Evolutionary conservation across 2,888 invertebrate genomes (phyloP), one percentile per base, ranked within the genome.

Genomic region (Amphipyra tragopoginis): DNA sequence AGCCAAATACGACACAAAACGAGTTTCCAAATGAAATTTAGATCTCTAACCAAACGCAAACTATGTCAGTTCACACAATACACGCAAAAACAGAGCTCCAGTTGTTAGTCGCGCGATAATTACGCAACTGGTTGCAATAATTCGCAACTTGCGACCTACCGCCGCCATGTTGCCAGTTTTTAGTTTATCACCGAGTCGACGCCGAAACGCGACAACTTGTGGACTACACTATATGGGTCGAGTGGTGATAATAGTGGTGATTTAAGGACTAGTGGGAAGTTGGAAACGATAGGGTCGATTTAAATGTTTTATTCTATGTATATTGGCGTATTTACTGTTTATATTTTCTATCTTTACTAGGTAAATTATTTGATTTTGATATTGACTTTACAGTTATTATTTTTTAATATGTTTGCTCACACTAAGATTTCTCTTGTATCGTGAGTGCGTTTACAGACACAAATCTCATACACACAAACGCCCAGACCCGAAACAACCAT

Each of bases 151-250:
- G 34, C 36, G 29, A 8, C 11, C 26, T 3, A 7, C n/a, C 14
- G 26, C 26, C 26, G 14, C 47, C 38, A 26, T 38, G 50, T 59
- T 39, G 33, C n/a, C 34, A 42, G 29, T 14, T 49, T 52, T 34
- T 52, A 49, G 14, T 61, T 61, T 69, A 61, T 53, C 48, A 38
- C 40, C 14, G n/a, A 39, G 26, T 9, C 15, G 26, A 14, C 26
- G 8, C 7, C n/a, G 26, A 45, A 21, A 14, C 14, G 29, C 39
- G 15, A 15, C 57, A 8, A 42, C 40, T 39, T 26, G 45, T 21
- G n/a, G 45, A 9, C 9, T 14, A 40, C 13, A 21, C 1, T 21
- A 21, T 21, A 21, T 2, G 13, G 44, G 11, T 8, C 33, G 2
- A 33, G 8, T 51, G 42, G n/a, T 51, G 42, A 66, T 50, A 11